Conservation (phyloP, 2,888 invertebrate species). For the Cantharis rustica region DNA sequence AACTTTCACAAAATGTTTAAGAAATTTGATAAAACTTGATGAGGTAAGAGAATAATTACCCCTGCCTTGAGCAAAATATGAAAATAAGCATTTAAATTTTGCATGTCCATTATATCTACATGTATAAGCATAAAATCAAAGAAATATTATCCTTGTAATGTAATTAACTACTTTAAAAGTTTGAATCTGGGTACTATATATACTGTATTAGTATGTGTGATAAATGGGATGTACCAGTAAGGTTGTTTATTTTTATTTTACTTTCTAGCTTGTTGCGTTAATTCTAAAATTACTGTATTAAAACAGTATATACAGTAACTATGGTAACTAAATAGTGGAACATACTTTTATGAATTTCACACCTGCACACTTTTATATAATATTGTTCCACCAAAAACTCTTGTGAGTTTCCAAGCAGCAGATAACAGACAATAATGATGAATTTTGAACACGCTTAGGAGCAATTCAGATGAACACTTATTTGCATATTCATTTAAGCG, state of each 20-base stretch:
- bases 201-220: too few species aligned
- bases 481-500: slow-evolving; percentile 28
- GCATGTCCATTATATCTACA: too few species aligned
- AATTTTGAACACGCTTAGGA: slow-evolving; percentile 24
- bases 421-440: slow-evolving; percentile 24
- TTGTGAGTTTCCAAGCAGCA: not conserved
- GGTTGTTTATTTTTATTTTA: not conserved
- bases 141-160: too few species aligned
- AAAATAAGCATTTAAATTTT: too few species aligned
- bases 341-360: not conserved
- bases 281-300: not conserved
- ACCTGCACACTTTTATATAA: not conserved
- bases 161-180: too few species aligned
- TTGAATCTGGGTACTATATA: too few species aligned
- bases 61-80: too few species aligned
- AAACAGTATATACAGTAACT: not conserved
- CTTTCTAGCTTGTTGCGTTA: not conserved
- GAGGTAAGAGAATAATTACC: too few species aligned
- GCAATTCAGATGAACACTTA: slow-evolving; percentile 16
- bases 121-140: too few species aligned
- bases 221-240: not conserved
- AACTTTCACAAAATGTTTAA: too few species aligned
- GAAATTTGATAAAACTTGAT: too few species aligned
- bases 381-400: not conserved
- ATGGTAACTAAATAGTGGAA: not conserved